phyloP scores from a whole-genome alignment of 2,797 vertebrate species.

The Sardinella longiceps region DNA sequence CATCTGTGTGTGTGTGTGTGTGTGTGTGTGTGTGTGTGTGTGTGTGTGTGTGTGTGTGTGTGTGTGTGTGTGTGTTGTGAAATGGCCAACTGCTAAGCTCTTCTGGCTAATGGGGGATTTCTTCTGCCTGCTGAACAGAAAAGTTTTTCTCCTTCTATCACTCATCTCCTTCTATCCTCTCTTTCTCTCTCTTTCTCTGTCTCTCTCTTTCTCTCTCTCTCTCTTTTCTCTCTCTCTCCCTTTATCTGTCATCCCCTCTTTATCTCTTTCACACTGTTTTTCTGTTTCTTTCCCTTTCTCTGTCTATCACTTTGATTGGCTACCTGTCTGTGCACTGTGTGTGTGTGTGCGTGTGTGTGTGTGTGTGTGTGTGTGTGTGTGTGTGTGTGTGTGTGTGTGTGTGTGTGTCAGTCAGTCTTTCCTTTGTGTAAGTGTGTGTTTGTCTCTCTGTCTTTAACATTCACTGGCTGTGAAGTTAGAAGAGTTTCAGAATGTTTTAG shows the following conservation, averaged over 20 bases:
- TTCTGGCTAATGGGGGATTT: conserved; percentile 9
- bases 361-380: not conserved
- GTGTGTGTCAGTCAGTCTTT: not conserved
- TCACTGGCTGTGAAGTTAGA: no score
- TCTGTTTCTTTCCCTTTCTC: not conserved
- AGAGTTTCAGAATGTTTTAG: not conserved
- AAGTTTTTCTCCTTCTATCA: not conserved
- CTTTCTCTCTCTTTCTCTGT: not conserved
- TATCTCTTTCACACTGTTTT: not conserved
- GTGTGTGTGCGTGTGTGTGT: not conserved
- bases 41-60: not conserved
- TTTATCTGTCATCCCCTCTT: not conserved
- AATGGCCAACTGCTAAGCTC: conserved; percentile 19
- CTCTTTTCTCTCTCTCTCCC: not conserved
- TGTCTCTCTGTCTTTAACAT: no score
- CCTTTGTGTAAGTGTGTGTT: not conserved
- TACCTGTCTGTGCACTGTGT: not conserved
- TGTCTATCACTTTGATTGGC: not conserved
- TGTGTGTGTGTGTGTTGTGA: not conserved
- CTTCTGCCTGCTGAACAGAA: not conserved
- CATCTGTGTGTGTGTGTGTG: conserved; percentile 3
- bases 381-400: not conserved
- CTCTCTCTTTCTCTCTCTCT: not conserved
- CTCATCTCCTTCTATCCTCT: not conserved
- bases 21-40: not conserved